A percentile compares a stretch with the other conserved stretches of the same genome.
phyloP scores from a whole-genome alignment of 2,113 vertebrate genomes.

The Serinus canaria region DNA sequence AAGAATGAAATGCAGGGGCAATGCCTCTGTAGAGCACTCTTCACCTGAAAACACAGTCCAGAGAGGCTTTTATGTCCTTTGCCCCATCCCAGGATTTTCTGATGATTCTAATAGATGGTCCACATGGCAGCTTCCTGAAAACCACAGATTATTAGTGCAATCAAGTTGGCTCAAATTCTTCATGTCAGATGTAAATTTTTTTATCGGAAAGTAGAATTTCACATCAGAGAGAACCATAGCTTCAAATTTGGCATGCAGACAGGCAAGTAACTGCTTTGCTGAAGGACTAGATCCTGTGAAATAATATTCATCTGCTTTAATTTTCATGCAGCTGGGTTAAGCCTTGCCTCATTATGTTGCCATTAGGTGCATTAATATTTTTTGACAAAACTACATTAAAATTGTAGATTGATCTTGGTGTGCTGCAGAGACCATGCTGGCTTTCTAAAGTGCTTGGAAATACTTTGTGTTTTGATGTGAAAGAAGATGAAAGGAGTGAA shows the following conservation, averaged over 20 bases:
- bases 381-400: constrained; percentile 42
- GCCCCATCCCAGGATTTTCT: not conserved
- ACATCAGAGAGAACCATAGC: not conserved
- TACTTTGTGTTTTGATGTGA: not conserved
- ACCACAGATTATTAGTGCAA: not conserved
- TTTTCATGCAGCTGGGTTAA: constrained; percentile 51
- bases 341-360: constrained; percentile 37
- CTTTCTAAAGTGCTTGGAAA: constrained; percentile 19
- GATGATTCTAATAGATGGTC: not conserved
- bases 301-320: constrained; percentile 50
- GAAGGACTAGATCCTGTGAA: constrained; percentile 30
- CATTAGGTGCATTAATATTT: constrained; percentile 41
- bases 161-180: not conserved
- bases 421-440: not conserved
- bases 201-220: not conserved
- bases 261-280: not conserved
- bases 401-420: constrained; percentile 15
- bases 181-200: not conserved
- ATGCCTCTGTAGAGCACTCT: not conserved
- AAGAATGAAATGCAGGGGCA: not conserved
- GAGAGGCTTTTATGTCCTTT: not conserved
- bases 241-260: not conserved
- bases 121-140: not conserved
- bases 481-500: not conserved
- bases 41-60: not conserved